Conservation (phyloP, 2,113 vertebrate genomes). For the Microtus oregoni region DNA sequence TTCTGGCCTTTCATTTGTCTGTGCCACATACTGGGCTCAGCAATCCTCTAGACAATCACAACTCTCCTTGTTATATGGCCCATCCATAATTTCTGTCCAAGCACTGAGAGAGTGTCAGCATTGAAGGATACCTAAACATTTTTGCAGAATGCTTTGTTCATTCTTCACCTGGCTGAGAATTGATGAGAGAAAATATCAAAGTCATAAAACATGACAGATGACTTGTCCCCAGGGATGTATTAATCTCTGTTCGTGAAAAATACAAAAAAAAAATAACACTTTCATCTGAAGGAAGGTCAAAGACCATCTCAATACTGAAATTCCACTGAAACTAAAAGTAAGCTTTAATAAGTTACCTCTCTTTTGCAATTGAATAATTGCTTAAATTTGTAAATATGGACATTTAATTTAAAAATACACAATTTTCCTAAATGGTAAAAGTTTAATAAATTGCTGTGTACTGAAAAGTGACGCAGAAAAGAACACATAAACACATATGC, state of each 20-base stretch:
- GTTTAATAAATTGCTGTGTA: background rate
- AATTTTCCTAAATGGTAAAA: slow-evolving; percentile 1
- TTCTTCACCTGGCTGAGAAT: slow-evolving; percentile 36
- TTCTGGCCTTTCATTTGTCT: background rate
- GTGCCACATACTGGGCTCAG: background rate
- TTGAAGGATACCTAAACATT: slow-evolving; percentile 15
- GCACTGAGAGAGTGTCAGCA: background rate
- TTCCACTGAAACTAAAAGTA: slow-evolving; percentile 15
- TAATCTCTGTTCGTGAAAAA: slow-evolving; percentile 14
- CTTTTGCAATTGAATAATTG: background rate
- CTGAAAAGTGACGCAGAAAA: background rate
- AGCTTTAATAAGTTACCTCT: slow-evolving; percentile 12
- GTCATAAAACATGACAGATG: slow-evolving; percentile 55
- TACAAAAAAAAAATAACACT: background rate
- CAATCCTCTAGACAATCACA: background rate
- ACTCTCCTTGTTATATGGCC: background rate
- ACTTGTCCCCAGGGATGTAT: background rate
- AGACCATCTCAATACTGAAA: slow-evolving; percentile 9
- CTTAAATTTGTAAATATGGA: background rate
- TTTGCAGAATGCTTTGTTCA: background rate
- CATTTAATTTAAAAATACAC: background rate
- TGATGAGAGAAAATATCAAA: slow-evolving; percentile 39
- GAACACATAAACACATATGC: background rate
- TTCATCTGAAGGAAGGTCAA: slow-evolving; percentile 9
- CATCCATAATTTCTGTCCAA: background rate